Base-by-base conservation (phyloP, 2,888 invertebrate genomes). In the Drosophila ochracea region DNA sequence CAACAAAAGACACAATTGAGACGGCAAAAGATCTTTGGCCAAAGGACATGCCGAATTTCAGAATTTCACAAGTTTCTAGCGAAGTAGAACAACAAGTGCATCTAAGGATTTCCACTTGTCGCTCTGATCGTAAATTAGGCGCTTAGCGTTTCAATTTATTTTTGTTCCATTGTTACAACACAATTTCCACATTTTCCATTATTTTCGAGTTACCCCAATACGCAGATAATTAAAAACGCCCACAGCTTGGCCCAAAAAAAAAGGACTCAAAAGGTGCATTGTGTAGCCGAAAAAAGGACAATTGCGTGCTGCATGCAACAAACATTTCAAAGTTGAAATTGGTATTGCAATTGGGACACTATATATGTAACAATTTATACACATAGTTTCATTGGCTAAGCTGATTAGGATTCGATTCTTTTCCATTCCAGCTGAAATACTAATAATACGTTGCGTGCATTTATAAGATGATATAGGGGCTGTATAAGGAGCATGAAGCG, bases 251-350 rank as follows among this genome's bases (percentile, higher is more conserved):
- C 28, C 21, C 16, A 35, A 60, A 60, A 54, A 54, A 55, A 57
- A 7, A 58, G 16, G 41, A 39, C n/a, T 16, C 31, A 55, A 21
- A 52, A 35, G 21, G 37, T 50, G 47, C 54, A 73, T 59, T 54
- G 37, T 57, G 53, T 35, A 52, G 39, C 52, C 41, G 54, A 50
- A 62, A 58, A 41, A 66, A 71, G 75, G 71, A 84, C 82, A 76
- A 74, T 89, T 89, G 84, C 87, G 84, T 87, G 84, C 61, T 72
- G 66, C 76, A 30, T 64, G 64, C 53, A 70, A 73, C 61, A 39
- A 5, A 41, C 4, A 43, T 37, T 60, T 57, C 13, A 16, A 55
- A 57, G 37, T 30, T 21, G 47, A 47, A 47, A 21, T 55, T 49
- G 21, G n/a, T 47, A 43, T 57, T 25, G 33, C 64, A 52, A 68